Evolutionary conservation across 1,140 invertebrate species (phyloP).

Genomic region (Drosophila trapezifrons): DNA sequence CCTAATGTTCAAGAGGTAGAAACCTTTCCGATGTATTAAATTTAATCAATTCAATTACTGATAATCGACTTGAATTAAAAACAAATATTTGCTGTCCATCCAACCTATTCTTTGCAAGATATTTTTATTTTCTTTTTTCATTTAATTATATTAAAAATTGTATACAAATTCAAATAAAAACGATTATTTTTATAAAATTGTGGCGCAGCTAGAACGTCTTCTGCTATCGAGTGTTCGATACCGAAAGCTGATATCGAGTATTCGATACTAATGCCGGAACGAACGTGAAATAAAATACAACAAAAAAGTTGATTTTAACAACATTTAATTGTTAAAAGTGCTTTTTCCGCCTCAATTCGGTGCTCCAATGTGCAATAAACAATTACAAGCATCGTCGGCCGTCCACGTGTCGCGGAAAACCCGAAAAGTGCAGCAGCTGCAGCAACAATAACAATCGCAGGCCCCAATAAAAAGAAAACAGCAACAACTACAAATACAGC

Average conservation of each 20-base stretch:
- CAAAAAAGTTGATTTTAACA: conserved; percentile 40
- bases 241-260: not conserved
- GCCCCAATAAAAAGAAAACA: conserved; percentile 33
- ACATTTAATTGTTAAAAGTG: conserved; percentile 32
- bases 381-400: conserved; percentile 19
- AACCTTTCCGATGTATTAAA: too few relatives aligned
- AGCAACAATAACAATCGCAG: conserved; percentile 71
- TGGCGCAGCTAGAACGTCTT: conserved; percentile 7
- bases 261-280: conserved; percentile 16
- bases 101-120: too few relatives aligned
- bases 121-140: too few relatives aligned
- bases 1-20: too few relatives aligned
- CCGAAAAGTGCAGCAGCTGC: conserved; percentile 53
- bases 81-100: too few relatives aligned
- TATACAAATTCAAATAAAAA: not conserved
- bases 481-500: conserved; percentile 68
- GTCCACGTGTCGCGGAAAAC: conserved; percentile 32
- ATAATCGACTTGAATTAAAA: too few relatives aligned
- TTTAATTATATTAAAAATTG: too few relatives aligned
- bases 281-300: conserved; percentile 18
- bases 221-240: conserved; percentile 12
- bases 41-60: too few relatives aligned
- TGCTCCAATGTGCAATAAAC: conserved; percentile 52
- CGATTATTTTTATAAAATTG: not conserved
- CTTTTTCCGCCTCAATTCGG: conserved; percentile 11